phyloP scores from a whole-genome alignment of 2,888 invertebrate genomes.

The Aquatica leii region DNA sequence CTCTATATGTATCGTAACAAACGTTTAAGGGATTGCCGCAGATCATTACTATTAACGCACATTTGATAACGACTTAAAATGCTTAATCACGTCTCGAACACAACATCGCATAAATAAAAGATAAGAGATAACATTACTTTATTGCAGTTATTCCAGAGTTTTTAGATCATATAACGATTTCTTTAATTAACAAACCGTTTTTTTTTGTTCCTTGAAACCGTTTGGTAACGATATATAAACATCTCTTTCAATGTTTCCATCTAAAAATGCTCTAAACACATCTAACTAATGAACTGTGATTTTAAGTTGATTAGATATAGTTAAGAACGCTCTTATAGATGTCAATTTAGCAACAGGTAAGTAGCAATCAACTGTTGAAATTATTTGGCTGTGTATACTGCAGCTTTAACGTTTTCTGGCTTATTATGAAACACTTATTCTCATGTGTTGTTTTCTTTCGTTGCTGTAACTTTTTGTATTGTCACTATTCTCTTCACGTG shows the following conservation, averaged over 20 bases:
- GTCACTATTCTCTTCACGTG: too few species aligned
- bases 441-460: neutral
- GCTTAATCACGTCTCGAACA: neutral
- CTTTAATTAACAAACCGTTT: neutral
- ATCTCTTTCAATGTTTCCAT: neutral
- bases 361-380: conserved; percentile 13
- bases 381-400: neutral
- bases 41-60: neutral
- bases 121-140: too few species aligned
- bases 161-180: neutral
- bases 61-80: neutral
- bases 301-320: too few species aligned
- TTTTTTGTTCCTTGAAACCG: neutral
- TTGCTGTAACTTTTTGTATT: neutral
- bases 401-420: neutral
- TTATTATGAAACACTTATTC: too few species aligned
- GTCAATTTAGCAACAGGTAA: conserved; percentile 6
- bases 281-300: conserved; percentile 8
- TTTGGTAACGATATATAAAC: neutral
- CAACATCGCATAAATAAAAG: neutral
- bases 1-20: neutral
- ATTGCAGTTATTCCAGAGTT: too few species aligned
- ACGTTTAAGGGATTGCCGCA: neutral
- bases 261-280: conserved; percentile 12
- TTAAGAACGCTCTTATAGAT: conserved; percentile 11